A percentile compares a stretch with the other conserved stretches of the same genome.
Conservation (phyloP, 2,888 invertebrate genomes). For the Cryptocephalus moraei region DNA sequence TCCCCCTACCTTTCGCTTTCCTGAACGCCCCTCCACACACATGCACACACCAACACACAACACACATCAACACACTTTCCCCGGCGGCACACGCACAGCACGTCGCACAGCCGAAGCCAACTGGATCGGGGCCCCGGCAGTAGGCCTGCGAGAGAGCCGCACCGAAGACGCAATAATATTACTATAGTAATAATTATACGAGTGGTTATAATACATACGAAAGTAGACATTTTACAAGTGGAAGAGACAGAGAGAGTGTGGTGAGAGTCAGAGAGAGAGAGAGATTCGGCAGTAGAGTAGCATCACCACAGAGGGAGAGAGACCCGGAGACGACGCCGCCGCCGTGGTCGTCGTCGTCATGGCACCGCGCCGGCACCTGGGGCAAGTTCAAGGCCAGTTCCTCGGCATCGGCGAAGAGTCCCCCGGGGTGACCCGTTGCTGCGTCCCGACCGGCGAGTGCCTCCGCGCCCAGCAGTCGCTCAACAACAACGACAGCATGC, state of each 20-base stretch:
- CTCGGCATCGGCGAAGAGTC: slow-evolving; percentile 24
- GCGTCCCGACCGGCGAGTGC: slow-evolving; percentile 74
- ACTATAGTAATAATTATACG: no score
- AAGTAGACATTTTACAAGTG: no score
- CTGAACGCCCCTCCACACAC: slow-evolving; percentile 16
- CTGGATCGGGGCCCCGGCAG: slow-evolving; percentile 29
- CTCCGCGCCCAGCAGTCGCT: slow-evolving; percentile 47
- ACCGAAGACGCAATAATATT: slow-evolving; percentile 28
- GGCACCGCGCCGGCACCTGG: slow-evolving; percentile 38
- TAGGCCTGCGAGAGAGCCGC: slow-evolving; percentile 46
- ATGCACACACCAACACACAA: background rate
- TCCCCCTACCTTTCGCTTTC: slow-evolving; percentile 63
- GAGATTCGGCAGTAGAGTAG: no score
- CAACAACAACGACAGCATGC: slow-evolving; percentile 39
- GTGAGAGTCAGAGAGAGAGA: no score
- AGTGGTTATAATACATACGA: no score
- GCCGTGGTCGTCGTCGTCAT: slow-evolving; percentile 11
- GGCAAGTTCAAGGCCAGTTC: slow-evolving; percentile 35
- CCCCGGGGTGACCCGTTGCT: slow-evolving; percentile 50
- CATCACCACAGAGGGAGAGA: background rate
- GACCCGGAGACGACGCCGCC: background rate
- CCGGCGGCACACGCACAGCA: slow-evolving; percentile 34
- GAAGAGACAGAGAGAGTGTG: no score
- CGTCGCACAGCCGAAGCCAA: slow-evolving; percentile 16
- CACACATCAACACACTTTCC: slow-evolving; percentile 31